A percentile compares a stretch with the other conserved stretches of the same genome.
These are phyloP conservation scores for Amiota communis DNA, from an alignment of 2,888 invertebrate species.

Conservation along the genomic window DNA sequence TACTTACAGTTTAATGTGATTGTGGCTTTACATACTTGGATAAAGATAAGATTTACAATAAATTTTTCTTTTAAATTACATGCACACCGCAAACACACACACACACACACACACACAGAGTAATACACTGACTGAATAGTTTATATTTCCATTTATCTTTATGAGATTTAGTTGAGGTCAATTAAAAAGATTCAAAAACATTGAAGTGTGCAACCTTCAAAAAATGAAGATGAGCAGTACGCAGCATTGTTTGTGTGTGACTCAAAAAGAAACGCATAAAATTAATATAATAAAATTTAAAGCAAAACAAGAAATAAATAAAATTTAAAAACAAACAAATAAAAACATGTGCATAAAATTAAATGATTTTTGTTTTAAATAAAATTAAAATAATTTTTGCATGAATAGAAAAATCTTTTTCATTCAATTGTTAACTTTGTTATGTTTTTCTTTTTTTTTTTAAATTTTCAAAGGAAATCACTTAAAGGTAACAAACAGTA, in stretches of 20 bases:
- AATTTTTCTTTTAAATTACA: too few relatives aligned
- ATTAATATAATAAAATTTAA: too few relatives aligned
- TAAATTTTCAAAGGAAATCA: background rate
- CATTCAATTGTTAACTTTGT: too few relatives aligned
- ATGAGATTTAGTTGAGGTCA: background rate
- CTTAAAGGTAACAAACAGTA: conserved; percentile 5
- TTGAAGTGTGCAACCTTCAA: background rate
- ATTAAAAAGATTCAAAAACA: background rate
- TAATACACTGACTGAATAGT: too few relatives aligned
- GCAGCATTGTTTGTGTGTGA: background rate
- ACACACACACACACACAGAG: too few relatives aligned
- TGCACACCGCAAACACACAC: too few relatives aligned
- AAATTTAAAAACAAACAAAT: background rate
- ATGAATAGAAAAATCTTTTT: too few relatives aligned
- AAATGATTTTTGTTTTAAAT: background rate
- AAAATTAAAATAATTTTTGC: background rate
- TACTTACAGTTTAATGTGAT: too few relatives aligned
- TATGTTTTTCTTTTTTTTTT: background rate
- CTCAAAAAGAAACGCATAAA: background rate
- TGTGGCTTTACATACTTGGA: too few relatives aligned
- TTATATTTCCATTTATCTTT: background rate
- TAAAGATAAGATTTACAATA: too few relatives aligned
- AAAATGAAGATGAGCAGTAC: background rate
- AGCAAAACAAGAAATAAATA: background rate
- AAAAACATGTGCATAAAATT: background rate